A percentile compares a stretch with the other conserved stretches of the same genome.
These are phyloP conservation scores for Lepidocolaptes lacrymiger DNA, from an alignment of 2,797 vertebrate species.

Conservation along the genomic window DNA sequence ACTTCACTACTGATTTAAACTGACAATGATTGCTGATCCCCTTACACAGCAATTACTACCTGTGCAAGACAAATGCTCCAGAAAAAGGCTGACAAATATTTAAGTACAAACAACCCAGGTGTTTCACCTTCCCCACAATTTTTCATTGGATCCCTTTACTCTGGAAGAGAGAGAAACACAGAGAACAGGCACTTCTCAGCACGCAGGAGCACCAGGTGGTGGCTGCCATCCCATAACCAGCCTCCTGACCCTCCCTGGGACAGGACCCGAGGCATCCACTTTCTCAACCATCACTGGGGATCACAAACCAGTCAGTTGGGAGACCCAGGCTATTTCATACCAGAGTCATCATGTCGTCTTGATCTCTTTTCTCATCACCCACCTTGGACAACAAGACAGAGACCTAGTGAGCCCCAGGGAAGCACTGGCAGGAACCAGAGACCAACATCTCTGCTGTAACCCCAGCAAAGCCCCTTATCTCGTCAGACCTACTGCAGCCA, in stretches of 20 bases:
- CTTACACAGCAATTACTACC: neutral
- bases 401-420: neutral
- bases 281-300: neutral
- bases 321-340: neutral
- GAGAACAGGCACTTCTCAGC: neutral
- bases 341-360: neutral
- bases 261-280: accelerated
- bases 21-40: accelerated
- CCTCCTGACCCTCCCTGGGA: accelerated
- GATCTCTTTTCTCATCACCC: neutral
- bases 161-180: neutral
- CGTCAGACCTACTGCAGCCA: neutral
- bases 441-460: accelerated
- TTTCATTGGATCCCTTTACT: neutral
- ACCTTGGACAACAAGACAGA: neutral
- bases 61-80: neutral
- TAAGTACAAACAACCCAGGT: neutral
- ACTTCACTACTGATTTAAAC: neutral
- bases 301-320: neutral
- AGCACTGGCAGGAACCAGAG: neutral
- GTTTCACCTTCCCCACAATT: neutral
- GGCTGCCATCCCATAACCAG: neutral
- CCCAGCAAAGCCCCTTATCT: neutral
- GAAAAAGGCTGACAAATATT: neutral
- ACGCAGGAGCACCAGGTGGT: neutral